These are phyloP conservation scores for Acrobasis repandana DNA, from an alignment of 2,888 invertebrate species.

Conservation along the genomic window DNA sequence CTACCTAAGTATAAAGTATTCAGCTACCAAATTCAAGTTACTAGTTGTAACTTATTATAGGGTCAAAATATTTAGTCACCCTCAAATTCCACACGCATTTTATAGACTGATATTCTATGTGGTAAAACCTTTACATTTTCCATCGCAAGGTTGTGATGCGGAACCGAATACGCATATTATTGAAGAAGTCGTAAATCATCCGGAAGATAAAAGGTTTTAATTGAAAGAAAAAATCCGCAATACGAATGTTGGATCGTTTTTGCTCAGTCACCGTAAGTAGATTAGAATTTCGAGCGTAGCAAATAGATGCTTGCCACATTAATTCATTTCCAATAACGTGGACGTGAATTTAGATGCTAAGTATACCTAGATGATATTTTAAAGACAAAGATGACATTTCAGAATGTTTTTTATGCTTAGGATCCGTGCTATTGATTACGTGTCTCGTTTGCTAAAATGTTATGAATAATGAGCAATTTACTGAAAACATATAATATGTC, in stretches of 20 bases:
- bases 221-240: slow-evolving; percentile 71
- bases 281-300: slow-evolving; percentile 71
- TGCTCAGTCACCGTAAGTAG: slow-evolving; percentile 69
- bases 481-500: no score
- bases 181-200: slow-evolving; percentile 65
- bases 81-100: no score
- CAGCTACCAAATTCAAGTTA: no score
- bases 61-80: no score
- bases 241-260: slow-evolving; percentile 56
- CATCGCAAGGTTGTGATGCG: slow-evolving; percentile 33
- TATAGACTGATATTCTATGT: no score
- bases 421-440: no score
- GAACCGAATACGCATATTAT: slow-evolving; percentile 42
- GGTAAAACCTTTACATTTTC: slow-evolving; percentile 45
- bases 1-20: no score
- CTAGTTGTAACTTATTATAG: no score
- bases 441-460: no score
- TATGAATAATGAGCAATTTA: no score
- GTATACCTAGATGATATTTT: not conserved
- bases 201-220: slow-evolving; percentile 70
- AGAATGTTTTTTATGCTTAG: no score
- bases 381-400: no score
- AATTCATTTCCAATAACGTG: slow-evolving; percentile 63
- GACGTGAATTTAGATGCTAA: slow-evolving; percentile 42
- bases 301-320: slow-evolving; percentile 68